phyloP scores from a whole-genome alignment of 2,113 vertebrate species.

The Heterochromis multidens region DNA sequence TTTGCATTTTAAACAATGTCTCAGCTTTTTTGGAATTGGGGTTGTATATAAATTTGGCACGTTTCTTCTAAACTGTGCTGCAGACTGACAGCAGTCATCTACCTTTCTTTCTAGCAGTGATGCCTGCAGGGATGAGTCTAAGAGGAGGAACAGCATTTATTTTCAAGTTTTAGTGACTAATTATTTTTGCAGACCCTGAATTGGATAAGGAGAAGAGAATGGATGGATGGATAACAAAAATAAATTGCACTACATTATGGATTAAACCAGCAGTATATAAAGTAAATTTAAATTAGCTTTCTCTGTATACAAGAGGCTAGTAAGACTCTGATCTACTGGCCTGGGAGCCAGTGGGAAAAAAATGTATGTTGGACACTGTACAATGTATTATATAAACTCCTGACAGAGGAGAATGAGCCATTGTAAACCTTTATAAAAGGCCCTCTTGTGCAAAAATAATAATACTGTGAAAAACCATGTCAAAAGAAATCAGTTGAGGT shows the following conservation, averaged over 20 bases:
- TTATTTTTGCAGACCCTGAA: neutral
- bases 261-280: neutral
- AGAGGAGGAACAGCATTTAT: neutral
- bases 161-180: fast-evolving
- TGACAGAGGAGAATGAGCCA: no score
- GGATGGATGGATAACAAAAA: no score
- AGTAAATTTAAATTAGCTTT: neutral
- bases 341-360: neutral
- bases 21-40: neutral
- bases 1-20: no score
- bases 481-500: no score
- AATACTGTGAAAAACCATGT: no score
- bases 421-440: no score
- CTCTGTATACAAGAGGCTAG: neutral
- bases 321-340: no score
- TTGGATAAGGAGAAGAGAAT: no score
- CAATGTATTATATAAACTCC: no score
- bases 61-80: neutral
- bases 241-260: no score
- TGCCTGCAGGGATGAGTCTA: neutral
- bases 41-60: neutral
- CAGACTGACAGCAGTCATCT: neutral
- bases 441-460: no score
- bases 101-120: neutral
- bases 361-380: no score